Conservation (phyloP, 2,113 vertebrate genomes). For the Bungarus multicinctus region DNA sequence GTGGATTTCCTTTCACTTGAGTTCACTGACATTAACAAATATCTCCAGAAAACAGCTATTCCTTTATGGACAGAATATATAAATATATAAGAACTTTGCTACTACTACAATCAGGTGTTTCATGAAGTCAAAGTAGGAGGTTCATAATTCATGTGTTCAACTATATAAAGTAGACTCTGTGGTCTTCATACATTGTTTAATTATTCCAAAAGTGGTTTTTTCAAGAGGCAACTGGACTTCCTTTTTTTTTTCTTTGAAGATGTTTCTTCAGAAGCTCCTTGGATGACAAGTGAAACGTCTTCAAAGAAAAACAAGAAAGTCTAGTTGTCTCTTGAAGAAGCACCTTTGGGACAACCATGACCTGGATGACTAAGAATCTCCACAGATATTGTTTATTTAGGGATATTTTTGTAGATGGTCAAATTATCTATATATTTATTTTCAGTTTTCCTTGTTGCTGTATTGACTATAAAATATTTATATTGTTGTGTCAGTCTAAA, state of each 20-base stretch:
- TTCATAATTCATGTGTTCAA: neutral
- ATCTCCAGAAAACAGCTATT: neutral
- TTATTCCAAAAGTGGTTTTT: neutral
- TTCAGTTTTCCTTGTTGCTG: slow-evolving; percentile 38
- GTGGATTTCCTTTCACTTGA: neutral
- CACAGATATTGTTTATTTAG: neutral
- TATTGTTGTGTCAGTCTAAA: slow-evolving; percentile 9
- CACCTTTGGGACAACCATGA: too few species aligned
- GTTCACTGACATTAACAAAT: neutral
- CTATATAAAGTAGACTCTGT: neutral
- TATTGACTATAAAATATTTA: slow-evolving; percentile 35
- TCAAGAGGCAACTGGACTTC: too few species aligned
- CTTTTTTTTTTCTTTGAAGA: too few species aligned
- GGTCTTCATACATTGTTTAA: neutral
- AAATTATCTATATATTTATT: slow-evolving; percentile 43
- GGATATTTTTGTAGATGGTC: neutral
- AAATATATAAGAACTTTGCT: neutral
- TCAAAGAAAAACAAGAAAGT: too few species aligned
- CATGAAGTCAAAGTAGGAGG: neutral
- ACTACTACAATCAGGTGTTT: neutral
- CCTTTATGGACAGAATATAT: neutral
- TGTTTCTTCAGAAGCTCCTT: too few species aligned
- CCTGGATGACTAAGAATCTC: too few species aligned
- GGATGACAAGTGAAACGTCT: too few species aligned
- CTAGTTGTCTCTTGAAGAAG: too few species aligned